Base-by-base conservation (phyloP, 1,140 invertebrate species). In the Pseudobourletiella spinata region DNA sequence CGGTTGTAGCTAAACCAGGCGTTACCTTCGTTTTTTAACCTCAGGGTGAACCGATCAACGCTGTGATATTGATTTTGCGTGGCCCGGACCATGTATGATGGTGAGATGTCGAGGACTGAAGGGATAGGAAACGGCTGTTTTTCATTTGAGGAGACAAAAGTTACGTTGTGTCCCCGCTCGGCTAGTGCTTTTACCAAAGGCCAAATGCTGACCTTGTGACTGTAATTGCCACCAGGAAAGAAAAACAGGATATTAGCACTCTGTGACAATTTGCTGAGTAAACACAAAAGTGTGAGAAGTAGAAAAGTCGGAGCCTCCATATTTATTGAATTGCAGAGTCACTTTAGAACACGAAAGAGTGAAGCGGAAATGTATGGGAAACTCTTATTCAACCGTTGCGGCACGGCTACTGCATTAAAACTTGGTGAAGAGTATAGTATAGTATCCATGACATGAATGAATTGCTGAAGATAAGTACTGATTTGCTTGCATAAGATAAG, bases 101-200 rank as follows among this genome's bases (percentile, higher is more conserved):
- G n/a, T 3, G 22, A 3, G 15, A 59, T 25, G 20, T 32, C 29
- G 2, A 1, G 22, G 16, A 65, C 44, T 28, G 56, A 50, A 0
- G 39, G 39, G 20, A 57, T 44, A 6, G 28, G 2, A 11, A 16
- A 6, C 3, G 58, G 63, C 2, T 22, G 1, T 43, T 65, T 65
- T 6, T 15, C 2, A 30, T 46, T 22, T 26, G 58, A 14, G 14
- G 44, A 39, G 14, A 65, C 22, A 32, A 65, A 56, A 3, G 63
- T 65, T 1, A 65, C 54, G 20, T 57, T 39, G 25, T 61, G 59
- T n/a, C 58, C 58, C 15, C 24, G 35, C 1, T 65, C 58, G 14
- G 63, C 63, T 1, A 65, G n/a, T 18, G 48, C 57, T 3, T 25
- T 30, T 3, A 51, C 58, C 50, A 30, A 57, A 24, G 58, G 48